Evolutionary conservation across 1,140 invertebrate species (phyloP), one percentile per base, ranked within the genome.

Genomic region (Yoshiicerus persimilis): DNA sequence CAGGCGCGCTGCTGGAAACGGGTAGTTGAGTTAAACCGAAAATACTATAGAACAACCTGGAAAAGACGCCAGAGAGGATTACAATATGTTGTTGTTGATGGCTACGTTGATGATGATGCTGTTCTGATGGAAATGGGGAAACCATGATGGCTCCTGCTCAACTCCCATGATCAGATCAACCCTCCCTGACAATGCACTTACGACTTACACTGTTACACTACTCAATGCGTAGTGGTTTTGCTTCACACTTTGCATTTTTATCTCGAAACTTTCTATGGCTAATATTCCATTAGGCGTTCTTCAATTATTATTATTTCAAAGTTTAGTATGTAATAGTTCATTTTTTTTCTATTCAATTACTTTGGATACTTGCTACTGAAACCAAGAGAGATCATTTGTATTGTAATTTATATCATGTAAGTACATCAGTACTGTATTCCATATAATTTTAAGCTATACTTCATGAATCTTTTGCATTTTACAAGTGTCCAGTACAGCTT

Each of bases 81-180:
- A 80, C 75, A n/a, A 36, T 80, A n/a, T 32, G 75, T 80, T 80
- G 32, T 80, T 80, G 75, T 80, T 80, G 75, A 80, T 80, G 32
- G 75, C 75, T 13, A 80, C 32, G 75, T 80, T 80, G 75, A 87
- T 75, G 86, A 87, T 87, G 86, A 87, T 87, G 41, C 80, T 83
- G 30, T 87, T 56, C 39, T 87, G 86, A 87, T 87, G 86, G 75
- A 87, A 87, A 77, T 38, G 70, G 86, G 75, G 38, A 87, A 87
- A 70, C 86, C 56, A 87, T 87, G 86, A 87, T 83, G 86, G 86
- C 70, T 87, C 39, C 86, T 87, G 75, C 47, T 77, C 75, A 39
- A 20, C 75, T 80, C 75, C 75, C 75, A 80, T 36, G 32, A 80
- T 80, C 75, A 80, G 16, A 80, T 80, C 75, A 80, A 80, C 75